Base-by-base conservation (phyloP, 2,113 vertebrate genomes). In the Spilogale gracilis region DNA sequence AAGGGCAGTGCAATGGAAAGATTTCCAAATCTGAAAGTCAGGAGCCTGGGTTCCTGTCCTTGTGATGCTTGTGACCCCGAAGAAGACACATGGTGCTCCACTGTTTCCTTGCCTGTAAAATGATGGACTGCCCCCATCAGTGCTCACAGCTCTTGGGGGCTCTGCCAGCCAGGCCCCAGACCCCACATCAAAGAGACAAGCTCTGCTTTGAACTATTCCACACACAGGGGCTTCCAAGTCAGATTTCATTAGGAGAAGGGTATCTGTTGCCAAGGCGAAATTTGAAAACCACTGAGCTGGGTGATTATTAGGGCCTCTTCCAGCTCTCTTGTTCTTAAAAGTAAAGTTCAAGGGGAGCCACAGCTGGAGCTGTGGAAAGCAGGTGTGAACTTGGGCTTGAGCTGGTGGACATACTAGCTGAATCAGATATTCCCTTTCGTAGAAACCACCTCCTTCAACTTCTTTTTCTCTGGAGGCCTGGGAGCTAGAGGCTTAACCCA, bases 221-320 rank as follows among this genome's bases (percentile, higher is more conserved):
- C 2, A 56, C 56, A 63, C 69, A 63, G 50, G 50, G 32, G 17
- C 14, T 94, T 85, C 79, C 25, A 11, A 73, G 32, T n/a, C 43
- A 54, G 84, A 95, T 92, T 71, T 96, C 79, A 95, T 89, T 81
- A 84, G 54, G 63, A 87, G 13, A 85, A 89, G 78, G 1, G 4
- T 65, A 85, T 61, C 79, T 71, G 13, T 86, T 96, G 71, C 82
- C 93, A 97, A 86, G 54, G 82, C 73, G 27, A 69, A 85, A 96
- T 73, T 61, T 94, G 45, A 86, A 81, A 92, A 73, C 52, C 79
- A 76, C 38, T 93, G 73, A 58, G 7, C 38, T 89, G 58, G 25
- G 25, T 92, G 65, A 58, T 93, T 81, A 69, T 9, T 38, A 67
- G 27, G 79, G 38, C 14, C 9, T 32, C 50, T 69, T 95, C 92